Evolutionary conservation across 2,113 vertebrate species (phyloP), one percentile per base, ranked within the genome.

Genomic region (Cottus gobio): DNA sequence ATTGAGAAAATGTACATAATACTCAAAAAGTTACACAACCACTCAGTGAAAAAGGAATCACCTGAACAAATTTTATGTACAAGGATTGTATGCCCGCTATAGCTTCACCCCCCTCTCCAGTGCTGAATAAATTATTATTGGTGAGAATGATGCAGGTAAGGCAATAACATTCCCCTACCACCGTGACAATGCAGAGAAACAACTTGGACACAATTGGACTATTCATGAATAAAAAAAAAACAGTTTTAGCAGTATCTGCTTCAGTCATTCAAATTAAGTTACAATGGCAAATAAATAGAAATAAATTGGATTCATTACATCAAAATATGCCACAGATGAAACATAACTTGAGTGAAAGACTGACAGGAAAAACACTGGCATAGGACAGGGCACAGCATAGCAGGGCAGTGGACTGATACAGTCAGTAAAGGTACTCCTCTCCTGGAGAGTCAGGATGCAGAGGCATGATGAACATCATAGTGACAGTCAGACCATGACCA

Each of bases 361-460:
- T 15, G 2, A 56, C 5, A 34, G 72, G 15, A 80, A 42, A 39
- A 3, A 73, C 37, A 63, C 34, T 0, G 44, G 69, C 20, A 11
- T 31, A 39, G 9, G 73, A 80, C 54, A 42, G 34, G 54, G 82
- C 66, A 65, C 70, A 56, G 67, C 22, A 36, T 36, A 68, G 76
- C 52, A 65, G 78, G 76, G 76, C 85, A 79, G 83, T 81, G 94
- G 96, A 98, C 96, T 97, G 97, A 98, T 97, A 95, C 96, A 97
- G 96, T 97, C 97, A 92, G 78, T 89, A 86, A 73, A 28, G 26
- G 22, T 65, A 87, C 92, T 93, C 89, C 91, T 96, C 96, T 96
- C 92, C 86, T 87, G 92, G 94, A 96, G 95, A 96, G 94, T 86
- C 78, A 75, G 83, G 77, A 82, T 60, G 48, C 72, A 5, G 31